Base-by-base conservation (phyloP, 2,888 invertebrate genomes). In the Zygogramma bicolorata region DNA sequence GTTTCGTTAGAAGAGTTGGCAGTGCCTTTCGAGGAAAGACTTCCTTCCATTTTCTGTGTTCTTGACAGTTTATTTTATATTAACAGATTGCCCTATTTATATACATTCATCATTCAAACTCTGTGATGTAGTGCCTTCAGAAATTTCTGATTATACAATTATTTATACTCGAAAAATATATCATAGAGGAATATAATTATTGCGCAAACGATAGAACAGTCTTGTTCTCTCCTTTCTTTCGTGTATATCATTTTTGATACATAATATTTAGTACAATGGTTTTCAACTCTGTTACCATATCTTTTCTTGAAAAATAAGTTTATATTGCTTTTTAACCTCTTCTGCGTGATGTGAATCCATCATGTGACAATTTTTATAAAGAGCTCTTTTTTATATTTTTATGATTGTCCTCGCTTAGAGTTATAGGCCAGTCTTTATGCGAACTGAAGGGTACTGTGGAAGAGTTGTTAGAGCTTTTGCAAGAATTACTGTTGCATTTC, bases 91-190 rank as follows among this genome's bases (percentile, higher is more conserved):
- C 46, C 20, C 46, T 63, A 46, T 42, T 27, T 20, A 27, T 22
- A 65, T 31, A 65, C 29, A 60, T 58, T 49, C 42, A 34, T 38
- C 60, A 25, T 70, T 65, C 40, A 31, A 71, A 63, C 53, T 68
- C 77, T 85, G 84, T 85, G 84, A 86, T 86, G 81, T 81, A 81
- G 85, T 86, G 85, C 85, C 85, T 85, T 86, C 80, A 84, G 84
- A 46, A 46, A 63, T 15, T 85, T 85, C 84, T 85, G 85, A 84
- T 70, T 58, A 46, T 72, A 65, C 22, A 25, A 25, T 69, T 63
- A 46, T 46, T 63, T 49, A 63, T 63, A 63, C 29, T 46, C 63
- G 7, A n/a, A 53, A 53, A 53, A 25, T 53, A 29, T 63, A 34
- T 63, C 22, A 13, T 61, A 38, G 29, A 20, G 49, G 53, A 69